Conservation (phyloP, 2,113 vertebrate species). For the Ophthalmolycus amberensis region DNA sequence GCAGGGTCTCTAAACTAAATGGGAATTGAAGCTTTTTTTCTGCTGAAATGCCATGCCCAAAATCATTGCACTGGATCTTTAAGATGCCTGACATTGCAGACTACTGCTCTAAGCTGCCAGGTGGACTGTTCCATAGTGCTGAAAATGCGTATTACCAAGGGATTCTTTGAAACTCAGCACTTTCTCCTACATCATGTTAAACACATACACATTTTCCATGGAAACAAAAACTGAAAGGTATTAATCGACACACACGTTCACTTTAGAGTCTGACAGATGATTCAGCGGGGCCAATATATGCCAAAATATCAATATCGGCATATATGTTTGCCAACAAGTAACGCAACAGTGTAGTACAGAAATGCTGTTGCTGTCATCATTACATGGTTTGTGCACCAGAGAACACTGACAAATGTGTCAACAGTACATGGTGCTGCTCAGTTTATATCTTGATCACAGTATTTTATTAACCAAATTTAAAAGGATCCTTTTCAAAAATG, state of each 20-base stretch:
- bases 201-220: background rate
- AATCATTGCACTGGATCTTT: slow-evolving; percentile 2
- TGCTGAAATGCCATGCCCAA: background rate
- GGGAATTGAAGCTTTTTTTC: background rate
- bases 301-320: no score
- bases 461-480: no score
- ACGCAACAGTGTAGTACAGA: no score
- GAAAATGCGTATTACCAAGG: background rate
- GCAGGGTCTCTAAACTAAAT: background rate
- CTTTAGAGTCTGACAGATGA: background rate
- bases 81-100: background rate
- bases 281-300: background rate
- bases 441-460: no score
- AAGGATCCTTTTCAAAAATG: no score
- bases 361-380: no score
- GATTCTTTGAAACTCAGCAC: background rate
- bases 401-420: no score
- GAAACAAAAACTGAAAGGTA: background rate
- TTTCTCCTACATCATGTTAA: background rate
- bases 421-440: no score
- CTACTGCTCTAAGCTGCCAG: background rate
- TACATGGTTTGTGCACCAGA: no score
- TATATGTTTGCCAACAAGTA: no score
- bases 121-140: slow-evolving; percentile 6
- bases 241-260: background rate